These are phyloP conservation scores for Dermatophagoides farinae DNA, from an alignment of 1,140 invertebrate genomes.

Conservation along the genomic window DNA sequence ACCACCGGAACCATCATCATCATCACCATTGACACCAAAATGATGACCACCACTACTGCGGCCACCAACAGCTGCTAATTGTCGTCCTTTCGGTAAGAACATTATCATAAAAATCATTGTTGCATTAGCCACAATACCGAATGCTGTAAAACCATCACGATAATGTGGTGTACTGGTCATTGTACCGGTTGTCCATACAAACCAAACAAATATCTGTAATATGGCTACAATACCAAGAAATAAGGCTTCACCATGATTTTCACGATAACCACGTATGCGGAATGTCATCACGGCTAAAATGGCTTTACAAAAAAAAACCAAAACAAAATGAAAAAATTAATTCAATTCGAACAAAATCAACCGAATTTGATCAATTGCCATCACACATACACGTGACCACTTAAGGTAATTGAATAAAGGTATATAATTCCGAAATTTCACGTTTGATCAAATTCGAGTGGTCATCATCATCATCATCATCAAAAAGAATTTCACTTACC, in stretches of 20 bases:
- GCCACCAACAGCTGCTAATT: conserved; percentile 65
- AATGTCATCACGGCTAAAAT: conserved; percentile 62
- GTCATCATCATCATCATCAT: too few species aligned
- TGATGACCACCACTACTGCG: conserved; percentile 47
- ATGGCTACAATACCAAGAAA: conserved; percentile 70
- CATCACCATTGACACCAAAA: background rate
- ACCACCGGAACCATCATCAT: conserved; percentile 14
- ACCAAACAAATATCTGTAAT: conserved; percentile 60
- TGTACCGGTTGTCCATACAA: conserved; percentile 42
- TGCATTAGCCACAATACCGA: conserved; percentile 58
- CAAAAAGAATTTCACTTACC: background rate
- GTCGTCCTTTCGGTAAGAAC: conserved; percentile 62
- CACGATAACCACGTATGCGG: conserved; percentile 49
- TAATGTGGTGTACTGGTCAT: conserved; percentile 34
- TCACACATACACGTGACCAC: too few species aligned
- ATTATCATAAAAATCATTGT: conserved; percentile 66
- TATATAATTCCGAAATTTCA: background rate
- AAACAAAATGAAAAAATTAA: background rate
- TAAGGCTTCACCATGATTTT: conserved; percentile 70
- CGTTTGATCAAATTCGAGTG: background rate
- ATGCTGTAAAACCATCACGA: conserved; percentile 64
- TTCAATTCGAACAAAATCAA: background rate
- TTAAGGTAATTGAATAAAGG: background rate
- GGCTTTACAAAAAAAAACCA: conserved; percentile 22
- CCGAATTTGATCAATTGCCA: background rate